Conservation (phyloP, 2,113 vertebrate genomes). For the Psophia crepitans region DNA sequence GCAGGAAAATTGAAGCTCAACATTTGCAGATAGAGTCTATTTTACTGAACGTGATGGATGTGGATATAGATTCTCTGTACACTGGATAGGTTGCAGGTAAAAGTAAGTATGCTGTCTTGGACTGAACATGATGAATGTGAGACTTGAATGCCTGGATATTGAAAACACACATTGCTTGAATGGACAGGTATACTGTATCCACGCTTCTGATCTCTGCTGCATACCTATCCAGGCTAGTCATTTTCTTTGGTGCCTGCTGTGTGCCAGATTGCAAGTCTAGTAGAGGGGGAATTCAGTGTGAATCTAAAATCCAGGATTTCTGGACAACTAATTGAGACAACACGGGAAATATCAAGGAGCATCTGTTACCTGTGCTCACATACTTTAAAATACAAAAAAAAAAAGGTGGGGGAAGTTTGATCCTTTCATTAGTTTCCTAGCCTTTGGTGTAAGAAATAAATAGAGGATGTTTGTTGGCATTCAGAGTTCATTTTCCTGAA, state of each 20-base stretch:
- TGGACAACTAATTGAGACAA: not conserved
- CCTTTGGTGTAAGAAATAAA: not conserved
- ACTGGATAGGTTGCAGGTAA: slow-evolving; percentile 25
- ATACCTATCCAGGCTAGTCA: not conserved
- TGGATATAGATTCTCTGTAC: slow-evolving; percentile 7
- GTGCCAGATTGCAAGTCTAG: not conserved
- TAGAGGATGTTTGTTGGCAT: not conserved
- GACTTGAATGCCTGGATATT: not conserved
- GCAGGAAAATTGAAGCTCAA: slow-evolving; percentile 10
- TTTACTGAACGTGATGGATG: slow-evolving; percentile 49
- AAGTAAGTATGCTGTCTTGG: slow-evolving; percentile 28
- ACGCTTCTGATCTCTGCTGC: not conserved
- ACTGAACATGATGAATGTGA: slow-evolving; percentile 26
- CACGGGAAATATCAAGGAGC: not conserved
- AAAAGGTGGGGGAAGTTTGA: not conserved
- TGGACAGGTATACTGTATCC: not conserved
- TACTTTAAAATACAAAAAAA: not conserved
- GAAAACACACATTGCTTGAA: not conserved
- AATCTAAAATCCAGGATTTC: not conserved
- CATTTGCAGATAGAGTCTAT: slow-evolving; percentile 31
- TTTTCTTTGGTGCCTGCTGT: slow-evolving; percentile 22
- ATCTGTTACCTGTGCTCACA: not conserved
- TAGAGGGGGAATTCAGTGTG: not conserved
- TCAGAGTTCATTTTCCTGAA: not conserved
- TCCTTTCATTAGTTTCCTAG: not conserved